phyloP scores from a whole-genome alignment of 2,113 vertebrate genomes.

The Eublepharis macularius region DNA sequence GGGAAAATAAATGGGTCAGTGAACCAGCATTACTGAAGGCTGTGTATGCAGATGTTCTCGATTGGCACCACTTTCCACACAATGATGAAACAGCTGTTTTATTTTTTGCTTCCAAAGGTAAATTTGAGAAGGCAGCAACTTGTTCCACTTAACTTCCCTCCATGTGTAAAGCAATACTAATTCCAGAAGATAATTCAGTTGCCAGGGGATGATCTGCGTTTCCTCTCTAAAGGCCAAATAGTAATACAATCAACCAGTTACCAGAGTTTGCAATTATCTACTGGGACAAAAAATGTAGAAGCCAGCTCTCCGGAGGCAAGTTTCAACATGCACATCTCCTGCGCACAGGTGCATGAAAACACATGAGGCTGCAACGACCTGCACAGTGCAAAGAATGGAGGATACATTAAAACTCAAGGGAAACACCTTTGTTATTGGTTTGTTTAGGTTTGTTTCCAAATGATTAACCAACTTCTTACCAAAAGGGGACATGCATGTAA shows the following conservation, averaged over 20 bases:
- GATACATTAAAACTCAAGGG: no score
- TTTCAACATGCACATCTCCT: not conserved
- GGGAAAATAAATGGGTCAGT: not conserved
- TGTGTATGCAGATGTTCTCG: conserved; percentile 4
- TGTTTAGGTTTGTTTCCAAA: no score
- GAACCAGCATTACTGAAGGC: not conserved
- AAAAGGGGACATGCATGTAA: no score
- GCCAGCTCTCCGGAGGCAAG: not conserved
- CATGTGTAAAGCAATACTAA: not conserved
- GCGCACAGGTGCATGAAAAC: no score
- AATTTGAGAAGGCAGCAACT: not conserved
- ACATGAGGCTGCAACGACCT: no score
- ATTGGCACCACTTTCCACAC: not conserved
- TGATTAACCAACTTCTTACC: no score
- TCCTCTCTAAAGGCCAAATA: not conserved
- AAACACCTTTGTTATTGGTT: no score
- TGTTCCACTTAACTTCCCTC: not conserved
- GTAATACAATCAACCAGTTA: not conserved
- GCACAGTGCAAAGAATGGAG: no score
- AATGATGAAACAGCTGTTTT: not conserved
- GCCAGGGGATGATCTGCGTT: fast-evolving
- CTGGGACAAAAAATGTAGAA: not conserved
- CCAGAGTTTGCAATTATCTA: not conserved
- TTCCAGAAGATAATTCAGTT: not conserved
- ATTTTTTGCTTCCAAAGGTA: not conserved